Conservation (phyloP, 2,888 invertebrate genomes). For the Spodoptera picta region DNA sequence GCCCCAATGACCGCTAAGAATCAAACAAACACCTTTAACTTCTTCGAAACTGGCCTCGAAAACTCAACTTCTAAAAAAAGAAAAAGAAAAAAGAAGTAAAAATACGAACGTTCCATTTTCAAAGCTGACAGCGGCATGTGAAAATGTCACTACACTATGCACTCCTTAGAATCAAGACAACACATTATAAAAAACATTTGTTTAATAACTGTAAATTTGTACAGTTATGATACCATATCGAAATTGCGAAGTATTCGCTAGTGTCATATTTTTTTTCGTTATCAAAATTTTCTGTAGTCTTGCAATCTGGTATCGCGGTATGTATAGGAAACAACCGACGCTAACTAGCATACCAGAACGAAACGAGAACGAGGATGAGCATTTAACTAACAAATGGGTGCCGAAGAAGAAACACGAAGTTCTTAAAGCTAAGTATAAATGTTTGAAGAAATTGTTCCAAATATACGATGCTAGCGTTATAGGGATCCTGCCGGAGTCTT, state of each 20-base stretch:
- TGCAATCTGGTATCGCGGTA: conserved; percentile 53
- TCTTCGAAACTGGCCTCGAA: too few relatives aligned
- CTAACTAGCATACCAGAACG: conserved; percentile 77
- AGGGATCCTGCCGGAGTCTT: conserved; percentile 72
- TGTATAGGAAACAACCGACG: conserved; percentile 65
- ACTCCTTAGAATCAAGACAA: conserved; percentile 54
- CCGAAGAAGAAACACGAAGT: conserved; percentile 84
- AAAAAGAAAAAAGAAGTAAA: neutral
- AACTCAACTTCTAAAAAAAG: neutral
- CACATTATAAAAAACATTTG: conserved; percentile 49
- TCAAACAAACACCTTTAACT: too few relatives aligned
- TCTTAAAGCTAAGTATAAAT: conserved; percentile 83
- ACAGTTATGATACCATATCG: conserved; percentile 78
- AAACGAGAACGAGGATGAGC: conserved; percentile 69
- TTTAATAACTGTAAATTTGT: conserved; percentile 58
- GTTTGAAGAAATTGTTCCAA: conserved; percentile 82
- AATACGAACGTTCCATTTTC: conserved; percentile 26
- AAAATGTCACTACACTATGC: conserved; percentile 76
- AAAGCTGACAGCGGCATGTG: conserved; percentile 29
- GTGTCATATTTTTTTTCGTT: conserved; percentile 69
- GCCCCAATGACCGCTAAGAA: too few relatives aligned
- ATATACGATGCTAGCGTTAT: conserved; percentile 83
- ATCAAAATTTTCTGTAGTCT: conserved; percentile 72
- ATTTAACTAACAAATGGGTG: conserved; percentile 74
- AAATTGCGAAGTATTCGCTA: conserved; percentile 75